Conservation (phyloP, 2,888 invertebrate species). For the Cerastis rubricosa region DNA sequence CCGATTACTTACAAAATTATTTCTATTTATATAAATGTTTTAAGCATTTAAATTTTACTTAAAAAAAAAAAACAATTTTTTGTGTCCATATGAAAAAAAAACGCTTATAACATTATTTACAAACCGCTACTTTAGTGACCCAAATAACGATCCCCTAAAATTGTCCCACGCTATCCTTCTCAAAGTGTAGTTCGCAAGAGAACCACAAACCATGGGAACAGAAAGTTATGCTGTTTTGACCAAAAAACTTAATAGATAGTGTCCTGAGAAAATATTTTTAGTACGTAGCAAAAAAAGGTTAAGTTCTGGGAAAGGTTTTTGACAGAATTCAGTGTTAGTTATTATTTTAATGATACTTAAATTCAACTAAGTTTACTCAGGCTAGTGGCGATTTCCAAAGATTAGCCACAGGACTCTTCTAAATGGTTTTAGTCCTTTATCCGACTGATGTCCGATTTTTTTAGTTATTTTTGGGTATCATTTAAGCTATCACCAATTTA, state of each 20-base stretch:
- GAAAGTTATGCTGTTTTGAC: slow-evolving; percentile 43
- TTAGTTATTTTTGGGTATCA: no score
- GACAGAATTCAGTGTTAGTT: background rate
- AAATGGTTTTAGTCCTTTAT: no score
- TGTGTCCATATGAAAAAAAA: background rate
- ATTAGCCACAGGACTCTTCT: background rate
- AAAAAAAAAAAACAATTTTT: no score
- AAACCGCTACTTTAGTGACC: slow-evolving; percentile 49
- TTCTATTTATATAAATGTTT: background rate
- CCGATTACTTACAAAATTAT: background rate
- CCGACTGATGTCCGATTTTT: no score
- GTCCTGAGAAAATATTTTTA: slow-evolving; percentile 46
- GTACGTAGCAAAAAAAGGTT: slow-evolving; percentile 35
- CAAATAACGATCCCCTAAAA: slow-evolving; percentile 44
- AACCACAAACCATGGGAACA: slow-evolving; percentile 64
- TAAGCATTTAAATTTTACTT: no score
- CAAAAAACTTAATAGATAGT: slow-evolving; percentile 42
- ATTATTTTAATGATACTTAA: slow-evolving; percentile 27
- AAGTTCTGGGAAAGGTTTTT: slow-evolving; percentile 5
- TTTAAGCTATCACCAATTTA: no score
- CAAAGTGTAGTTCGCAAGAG: slow-evolving; percentile 66
- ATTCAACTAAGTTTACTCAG: background rate
- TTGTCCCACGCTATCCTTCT: slow-evolving; percentile 65
- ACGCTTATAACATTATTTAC: background rate
- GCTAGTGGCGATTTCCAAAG: background rate